A percentile compares a stretch with the other conserved stretches of the same genome.
These are phyloP conservation scores for Synanthedon formicaeformis DNA, from an alignment of 2,888 invertebrate genomes.

Conservation along the genomic window DNA sequence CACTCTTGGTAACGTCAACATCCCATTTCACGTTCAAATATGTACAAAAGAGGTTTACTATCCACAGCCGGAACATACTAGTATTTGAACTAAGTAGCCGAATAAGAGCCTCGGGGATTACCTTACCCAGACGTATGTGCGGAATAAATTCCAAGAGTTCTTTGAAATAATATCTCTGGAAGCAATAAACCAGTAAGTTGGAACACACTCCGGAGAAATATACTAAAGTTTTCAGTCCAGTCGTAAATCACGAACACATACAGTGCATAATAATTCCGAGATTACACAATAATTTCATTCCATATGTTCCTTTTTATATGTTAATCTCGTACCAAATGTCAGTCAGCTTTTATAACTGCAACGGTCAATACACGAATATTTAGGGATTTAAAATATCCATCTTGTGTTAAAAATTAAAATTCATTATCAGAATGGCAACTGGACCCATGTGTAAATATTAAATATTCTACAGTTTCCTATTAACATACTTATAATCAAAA, in stretches of 20 bases:
- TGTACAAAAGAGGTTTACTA: slow-evolving; percentile 27
- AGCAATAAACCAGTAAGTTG: slow-evolving; percentile 66
- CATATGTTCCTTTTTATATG: too few relatives aligned
- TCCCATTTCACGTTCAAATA: slow-evolving; percentile 23
- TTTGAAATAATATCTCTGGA: slow-evolving; percentile 64
- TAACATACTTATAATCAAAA: too few relatives aligned
- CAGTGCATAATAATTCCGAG: slow-evolving; percentile 31
- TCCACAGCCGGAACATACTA: slow-evolving; percentile 22
- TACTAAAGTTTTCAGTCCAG: slow-evolving; percentile 54
- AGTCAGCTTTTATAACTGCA: too few relatives aligned
- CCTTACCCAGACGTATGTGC: slow-evolving; percentile 46
- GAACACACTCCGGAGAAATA: slow-evolving; percentile 52
- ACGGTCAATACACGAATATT: too few relatives aligned
- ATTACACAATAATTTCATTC: background rate
- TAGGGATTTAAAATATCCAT: too few relatives aligned
- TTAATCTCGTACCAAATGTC: too few relatives aligned
- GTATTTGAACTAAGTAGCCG: slow-evolving; percentile 54
- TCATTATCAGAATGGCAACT: too few relatives aligned
- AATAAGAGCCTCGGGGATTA: slow-evolving; percentile 56
- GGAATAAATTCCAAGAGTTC: slow-evolving; percentile 59
- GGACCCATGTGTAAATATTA: too few relatives aligned
- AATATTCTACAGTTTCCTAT: too few relatives aligned
- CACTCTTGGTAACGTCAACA: slow-evolving; percentile 8
- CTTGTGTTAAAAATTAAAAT: too few relatives aligned
- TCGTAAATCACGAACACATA: slow-evolving; percentile 37